These are phyloP conservation scores for Cochlearius cochlearius DNA, from an alignment of 2,113 vertebrate genomes.

Conservation along the genomic window DNA sequence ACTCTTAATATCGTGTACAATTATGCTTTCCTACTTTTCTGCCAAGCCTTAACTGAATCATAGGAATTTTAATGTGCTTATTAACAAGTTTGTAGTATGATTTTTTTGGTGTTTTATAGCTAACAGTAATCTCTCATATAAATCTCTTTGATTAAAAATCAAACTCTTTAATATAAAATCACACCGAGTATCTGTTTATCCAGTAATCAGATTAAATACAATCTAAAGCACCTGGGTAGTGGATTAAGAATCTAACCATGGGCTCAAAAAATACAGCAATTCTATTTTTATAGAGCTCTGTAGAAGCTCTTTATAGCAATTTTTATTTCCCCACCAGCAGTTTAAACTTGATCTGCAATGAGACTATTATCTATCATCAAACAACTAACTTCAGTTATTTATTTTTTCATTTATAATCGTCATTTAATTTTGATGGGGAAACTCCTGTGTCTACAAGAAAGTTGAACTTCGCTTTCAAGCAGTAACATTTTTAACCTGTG, in stretches of 20 bases:
- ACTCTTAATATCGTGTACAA: not conserved
- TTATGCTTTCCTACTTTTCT: not conserved
- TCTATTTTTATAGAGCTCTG: not conserved
- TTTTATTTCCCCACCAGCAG: not conserved
- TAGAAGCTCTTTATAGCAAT: not conserved
- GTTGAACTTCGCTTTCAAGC: not conserved
- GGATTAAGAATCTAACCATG: not conserved
- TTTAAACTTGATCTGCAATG: not conserved
- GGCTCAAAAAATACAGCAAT: not conserved
- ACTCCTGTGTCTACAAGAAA: not conserved
- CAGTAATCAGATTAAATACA: not conserved
- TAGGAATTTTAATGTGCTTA: not conserved
- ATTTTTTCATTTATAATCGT: not conserved
- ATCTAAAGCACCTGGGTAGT: not conserved
- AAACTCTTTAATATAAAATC: not conserved
- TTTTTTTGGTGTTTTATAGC: not conserved
- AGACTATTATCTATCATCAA: not conserved
- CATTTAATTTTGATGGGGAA: not conserved
- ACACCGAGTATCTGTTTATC: not conserved
- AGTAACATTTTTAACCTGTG: not conserved
- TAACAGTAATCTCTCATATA: not conserved
- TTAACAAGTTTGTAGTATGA: not conserved
- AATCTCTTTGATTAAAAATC: slow-evolving; percentile 16
- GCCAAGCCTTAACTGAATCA: not conserved
- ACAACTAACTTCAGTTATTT: not conserved